Conservation (phyloP, 2,113 vertebrate species). For the Noturus placidus region DNA sequence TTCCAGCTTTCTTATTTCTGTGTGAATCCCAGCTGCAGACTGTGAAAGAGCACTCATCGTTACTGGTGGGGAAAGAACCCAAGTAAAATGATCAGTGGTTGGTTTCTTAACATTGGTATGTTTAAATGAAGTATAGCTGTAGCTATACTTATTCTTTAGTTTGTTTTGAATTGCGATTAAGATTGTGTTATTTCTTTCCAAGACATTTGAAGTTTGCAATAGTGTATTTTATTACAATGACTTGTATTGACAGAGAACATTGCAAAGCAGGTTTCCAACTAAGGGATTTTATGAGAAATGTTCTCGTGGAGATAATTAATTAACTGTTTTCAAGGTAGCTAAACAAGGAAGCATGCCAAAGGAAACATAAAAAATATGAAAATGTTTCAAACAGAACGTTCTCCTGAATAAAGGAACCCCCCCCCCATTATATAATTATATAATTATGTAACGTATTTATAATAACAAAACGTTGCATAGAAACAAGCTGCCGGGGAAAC, state of each 20-base stretch:
- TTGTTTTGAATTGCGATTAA: neutral
- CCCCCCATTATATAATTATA: neutral
- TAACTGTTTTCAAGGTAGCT: neutral
- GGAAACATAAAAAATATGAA: neutral
- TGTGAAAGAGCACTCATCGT: constrained; percentile 1
- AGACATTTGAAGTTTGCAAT: neutral
- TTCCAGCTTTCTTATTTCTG: constrained; percentile 51
- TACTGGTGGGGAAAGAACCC: constrained; percentile 62
- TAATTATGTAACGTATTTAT: neutral
- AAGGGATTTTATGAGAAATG: neutral
- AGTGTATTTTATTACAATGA: neutral
- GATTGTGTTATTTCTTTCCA: neutral
- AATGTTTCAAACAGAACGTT: neutral
- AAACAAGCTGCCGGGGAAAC: neutral
- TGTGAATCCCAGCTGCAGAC: constrained; percentile 62
- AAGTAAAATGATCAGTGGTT: constrained; percentile 3
- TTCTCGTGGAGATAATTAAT: neutral
- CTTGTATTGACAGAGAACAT: neutral
- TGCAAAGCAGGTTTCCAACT: neutral
- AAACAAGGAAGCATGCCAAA: neutral
- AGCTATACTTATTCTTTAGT: neutral
- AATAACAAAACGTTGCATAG: neutral
- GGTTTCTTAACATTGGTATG: too few species aligned
- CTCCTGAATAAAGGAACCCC: neutral
- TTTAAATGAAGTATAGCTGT: too few species aligned